Percentiles rank a stretch among this genome's conserved stretches.
phyloP scores from a whole-genome alignment of 2,113 vertebrate genomes.

The Colinus virginianus region DNA sequence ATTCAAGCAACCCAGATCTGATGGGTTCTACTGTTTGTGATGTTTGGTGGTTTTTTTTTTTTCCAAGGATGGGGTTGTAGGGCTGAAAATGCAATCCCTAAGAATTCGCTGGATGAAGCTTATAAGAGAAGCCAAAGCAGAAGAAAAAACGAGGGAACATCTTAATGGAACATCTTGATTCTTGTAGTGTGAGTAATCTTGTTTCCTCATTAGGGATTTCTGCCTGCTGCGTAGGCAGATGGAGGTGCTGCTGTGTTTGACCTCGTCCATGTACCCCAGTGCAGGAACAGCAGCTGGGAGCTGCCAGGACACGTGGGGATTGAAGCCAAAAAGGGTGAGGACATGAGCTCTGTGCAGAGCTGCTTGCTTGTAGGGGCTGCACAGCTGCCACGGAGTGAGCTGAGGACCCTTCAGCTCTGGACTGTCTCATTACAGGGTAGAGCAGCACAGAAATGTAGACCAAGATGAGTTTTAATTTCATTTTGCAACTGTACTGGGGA shows the following conservation, averaged over 20 bases:
- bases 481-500: neutral
- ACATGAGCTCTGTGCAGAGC: fast-evolving
- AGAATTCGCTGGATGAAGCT: fast-evolving
- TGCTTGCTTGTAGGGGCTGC: neutral
- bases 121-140: neutral
- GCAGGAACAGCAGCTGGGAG: fast-evolving
- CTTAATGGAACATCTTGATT: neutral
- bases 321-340: neutral
- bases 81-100: neutral
- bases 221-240: neutral
- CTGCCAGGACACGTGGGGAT: neutral
- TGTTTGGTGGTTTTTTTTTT: neutral
- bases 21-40: neutral
- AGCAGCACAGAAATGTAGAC: neutral
- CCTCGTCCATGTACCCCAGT: neutral
- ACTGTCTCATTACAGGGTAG: neutral
- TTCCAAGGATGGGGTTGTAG: neutral
- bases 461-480: neutral
- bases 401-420: neutral
- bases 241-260: fast-evolving
- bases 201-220: neutral
- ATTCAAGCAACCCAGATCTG: neutral
- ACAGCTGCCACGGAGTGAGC: fast-evolving
- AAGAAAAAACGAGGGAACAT: neutral
- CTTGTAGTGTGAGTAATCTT: neutral